phyloP scores from a whole-genome alignment of 2,113 vertebrate species.

The Octodon degus region DNA sequence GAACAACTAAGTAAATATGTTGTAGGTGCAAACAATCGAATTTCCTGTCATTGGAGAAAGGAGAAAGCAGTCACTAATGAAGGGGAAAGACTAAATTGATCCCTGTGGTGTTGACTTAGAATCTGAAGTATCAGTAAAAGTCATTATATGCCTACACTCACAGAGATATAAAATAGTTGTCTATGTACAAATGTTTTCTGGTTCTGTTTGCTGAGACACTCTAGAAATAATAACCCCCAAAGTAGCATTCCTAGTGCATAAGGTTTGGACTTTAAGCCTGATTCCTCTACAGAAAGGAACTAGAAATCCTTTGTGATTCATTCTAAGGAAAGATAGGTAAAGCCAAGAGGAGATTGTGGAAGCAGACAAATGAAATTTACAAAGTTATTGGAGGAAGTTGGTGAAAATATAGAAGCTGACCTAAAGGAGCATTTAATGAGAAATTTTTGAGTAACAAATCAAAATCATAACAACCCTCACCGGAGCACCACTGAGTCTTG shows the following conservation, averaged over 20 bases:
- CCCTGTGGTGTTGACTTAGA: not conserved
- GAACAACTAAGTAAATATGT: constrained; percentile 9
- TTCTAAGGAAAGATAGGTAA: not conserved
- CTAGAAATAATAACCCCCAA: not conserved
- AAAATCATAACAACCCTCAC: not conserved
- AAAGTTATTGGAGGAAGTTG: not conserved
- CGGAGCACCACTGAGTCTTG: no score
- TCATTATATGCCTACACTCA: not conserved
- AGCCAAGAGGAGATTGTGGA: not conserved
- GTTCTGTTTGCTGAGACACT: not conserved
- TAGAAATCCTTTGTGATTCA: not conserved
- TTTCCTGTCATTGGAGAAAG: not conserved
- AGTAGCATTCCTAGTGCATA: not conserved
- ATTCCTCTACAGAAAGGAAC: not conserved
- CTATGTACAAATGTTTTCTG: not conserved
- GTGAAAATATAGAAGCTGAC: not conserved
- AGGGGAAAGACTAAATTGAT: constrained; percentile 33
- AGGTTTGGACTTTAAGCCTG: not conserved
- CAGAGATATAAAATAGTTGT: constrained; percentile 14
- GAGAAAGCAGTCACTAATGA: constrained; percentile 1
- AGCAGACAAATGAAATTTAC: not conserved
- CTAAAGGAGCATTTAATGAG: not conserved
- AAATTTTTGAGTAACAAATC: constrained; percentile 52
- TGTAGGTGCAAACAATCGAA: constrained; percentile 21
- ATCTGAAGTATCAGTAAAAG: constrained; percentile 10